These are phyloP conservation scores for Hippocampus guttulatus DNA, from an alignment of 2,113 vertebrate genomes.

Conservation along the genomic window DNA sequence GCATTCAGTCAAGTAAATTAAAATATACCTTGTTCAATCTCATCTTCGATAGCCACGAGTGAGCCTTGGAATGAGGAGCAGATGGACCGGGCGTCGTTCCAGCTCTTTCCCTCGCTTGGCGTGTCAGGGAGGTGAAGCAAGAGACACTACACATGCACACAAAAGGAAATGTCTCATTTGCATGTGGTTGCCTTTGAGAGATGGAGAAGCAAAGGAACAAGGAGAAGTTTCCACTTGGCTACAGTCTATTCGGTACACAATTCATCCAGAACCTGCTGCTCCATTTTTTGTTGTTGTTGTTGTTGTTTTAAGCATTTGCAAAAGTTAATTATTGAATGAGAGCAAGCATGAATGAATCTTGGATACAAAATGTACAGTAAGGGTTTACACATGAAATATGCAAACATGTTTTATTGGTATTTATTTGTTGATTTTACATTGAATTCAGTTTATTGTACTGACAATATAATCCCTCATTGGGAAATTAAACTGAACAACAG, in stretches of 20 bases:
- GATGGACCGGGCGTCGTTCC: constrained; percentile 80
- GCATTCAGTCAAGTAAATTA: not conserved
- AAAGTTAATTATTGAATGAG: not conserved
- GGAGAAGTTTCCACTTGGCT: not conserved
- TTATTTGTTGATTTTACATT: too few species aligned
- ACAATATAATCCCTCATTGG: too few species aligned
- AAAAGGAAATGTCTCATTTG: constrained; percentile 1
- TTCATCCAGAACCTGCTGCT: not conserved
- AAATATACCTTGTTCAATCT: constrained; percentile 86
- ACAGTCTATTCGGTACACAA: not conserved
- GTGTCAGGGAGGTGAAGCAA: constrained; percentile 79
- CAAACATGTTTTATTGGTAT: too few species aligned
- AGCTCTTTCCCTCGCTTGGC: constrained; percentile 73
- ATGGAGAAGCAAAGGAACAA: not conserved
- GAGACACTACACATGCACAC: constrained; percentile 77
- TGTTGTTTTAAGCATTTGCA: not conserved
- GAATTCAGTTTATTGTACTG: too few species aligned
- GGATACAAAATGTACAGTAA: not conserved
- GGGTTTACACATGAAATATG: not conserved
- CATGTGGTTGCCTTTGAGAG: not conserved
- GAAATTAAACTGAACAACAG: too few species aligned
- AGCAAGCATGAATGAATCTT: not conserved
- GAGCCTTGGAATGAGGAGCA: constrained; percentile 75
- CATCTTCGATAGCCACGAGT: constrained; percentile 79
- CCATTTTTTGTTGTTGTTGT: not conserved